Evolutionary conservation across 1,140 invertebrate genomes (phyloP), one percentile per base, ranked within the genome.

Genomic region (Glossosoma conforme): DNA sequence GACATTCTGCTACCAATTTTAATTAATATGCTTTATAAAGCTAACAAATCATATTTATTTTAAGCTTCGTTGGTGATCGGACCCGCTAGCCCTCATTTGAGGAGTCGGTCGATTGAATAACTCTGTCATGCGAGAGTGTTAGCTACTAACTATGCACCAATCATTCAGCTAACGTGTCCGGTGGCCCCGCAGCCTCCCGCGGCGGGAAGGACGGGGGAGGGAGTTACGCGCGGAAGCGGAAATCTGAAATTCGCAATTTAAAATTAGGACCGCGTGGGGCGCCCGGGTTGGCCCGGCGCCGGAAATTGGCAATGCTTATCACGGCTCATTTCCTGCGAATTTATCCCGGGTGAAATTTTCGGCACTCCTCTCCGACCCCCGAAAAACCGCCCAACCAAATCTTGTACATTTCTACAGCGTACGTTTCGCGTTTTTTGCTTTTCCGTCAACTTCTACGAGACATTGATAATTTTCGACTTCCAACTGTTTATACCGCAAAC

Each of bases 271-370:
- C 32, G n/a, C 35, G 19, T 21, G 21, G 13, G 15, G 21, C 15
- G 17, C 13, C 9, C 11, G 19, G 22, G n/a, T 13, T 2, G 30
- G 32, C 46, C 46, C 46, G 30, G n/a, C 9, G 3, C 48, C 36
- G 48, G 48, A 51, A 44, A 51, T 51, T 51, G 48, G 20, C 41
- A 51, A 51, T 51, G 41, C 33, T 51, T 40, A 44, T 51, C 48
- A 44, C 48, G 48, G 41, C 48, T 44, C 48, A 51, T 51, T 51
- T 51, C 48, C 48, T 51, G 20, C 33, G 41, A 15, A 51, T 51
- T 51, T 51, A 51, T 51, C 41, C 41, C 48, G 28, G 40, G 48
- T 22, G 36, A 51, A 51, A 37, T 44, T 51, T 44, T 44, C 21
- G 48, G 33, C 48, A 33, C 36, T 13, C 36, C 20, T 18, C 36